phyloP scores from a whole-genome alignment of 1,140 invertebrate genomes.

The Lepidotrigona ventralis region DNA sequence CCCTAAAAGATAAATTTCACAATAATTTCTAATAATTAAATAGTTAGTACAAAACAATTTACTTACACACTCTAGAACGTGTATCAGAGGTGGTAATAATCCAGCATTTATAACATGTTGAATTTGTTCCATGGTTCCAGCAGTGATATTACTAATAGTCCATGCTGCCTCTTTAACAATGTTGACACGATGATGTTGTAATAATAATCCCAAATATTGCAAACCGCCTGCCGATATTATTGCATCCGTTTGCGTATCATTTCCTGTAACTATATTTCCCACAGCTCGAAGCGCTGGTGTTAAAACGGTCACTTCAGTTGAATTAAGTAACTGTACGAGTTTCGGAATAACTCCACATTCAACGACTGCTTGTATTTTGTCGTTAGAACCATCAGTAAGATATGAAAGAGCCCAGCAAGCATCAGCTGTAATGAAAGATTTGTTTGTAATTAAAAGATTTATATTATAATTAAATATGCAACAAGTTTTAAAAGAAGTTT shows the following conservation, averaged over 20 bases:
- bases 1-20: conserved; percentile 80
- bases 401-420: conserved; percentile 98
- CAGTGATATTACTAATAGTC: conserved; percentile 91
- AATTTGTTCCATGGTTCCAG: conserved; percentile 88
- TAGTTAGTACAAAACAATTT: conserved; percentile 70
- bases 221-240: conserved; percentile 92
- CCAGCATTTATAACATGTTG: conserved; percentile 87
- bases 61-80: conserved; percentile 84
- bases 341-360: conserved; percentile 86
- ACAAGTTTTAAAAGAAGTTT: conserved; percentile 6
- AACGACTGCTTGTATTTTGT: conserved; percentile 93
- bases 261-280: conserved; percentile 94
- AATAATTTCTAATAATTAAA: conserved; percentile 76
- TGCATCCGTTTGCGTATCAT: conserved; percentile 92
- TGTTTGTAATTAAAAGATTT: background rate
- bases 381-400: conserved; percentile 95
- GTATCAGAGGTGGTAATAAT: conserved; percentile 85
- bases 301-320: conserved; percentile 87
- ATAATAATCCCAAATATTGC: conserved; percentile 84
- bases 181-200: conserved; percentile 85
- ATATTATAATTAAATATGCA: background rate
- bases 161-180: conserved; percentile 93
- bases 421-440: conserved; percentile 84
- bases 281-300: conserved; percentile 94
- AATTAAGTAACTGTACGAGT: conserved; percentile 88